Base-by-base conservation (phyloP, 2,888 invertebrate genomes). In the Drosophila suboccidentalis region DNA sequence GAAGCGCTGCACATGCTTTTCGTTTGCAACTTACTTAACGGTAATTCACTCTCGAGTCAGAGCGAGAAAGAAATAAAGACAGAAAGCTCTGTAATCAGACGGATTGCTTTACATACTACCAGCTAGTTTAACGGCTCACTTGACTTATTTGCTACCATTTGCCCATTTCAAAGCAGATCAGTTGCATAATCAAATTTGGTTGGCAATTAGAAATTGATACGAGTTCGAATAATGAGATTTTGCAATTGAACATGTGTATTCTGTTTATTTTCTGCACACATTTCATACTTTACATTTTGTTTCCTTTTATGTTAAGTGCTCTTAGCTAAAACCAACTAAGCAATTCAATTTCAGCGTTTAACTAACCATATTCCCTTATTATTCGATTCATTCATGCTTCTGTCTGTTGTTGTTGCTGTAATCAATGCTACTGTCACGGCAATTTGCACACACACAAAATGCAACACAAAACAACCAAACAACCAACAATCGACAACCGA, bases 391-490 rank as follows among this genome's bases (percentile, higher is more conserved):
- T 74, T 69, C 49, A 58, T 50, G 10, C 15, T 10, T 6, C 44
- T 32, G 19, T 10, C 13, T 29, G 34, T 41, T 53, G 63, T 47
- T 67, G 50, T 41, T 71, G 78, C 54, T 82, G 87, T 89, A 90
- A 83, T 88, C 86, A 89, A 88, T 82, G 86, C 80, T 75, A 85
- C 88, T 87, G 85, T 89, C 86, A 87, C 81, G 86, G 77, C 89
- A 90, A 90, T 87, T 87, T 87, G 89, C 86, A 76, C 90, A 88
- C 81, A 83, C 90, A 86, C 89, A 88, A 87, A 77, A 84, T 90
- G 85, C 84, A 84, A 87, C 73, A 71, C 75, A 87, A 76, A 67
- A 84, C 75, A 79, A 76, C 51, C 77, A 63, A 53, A 50, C 80
- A 66, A 19, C 8, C 81, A 79, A 79, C 69, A 36, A 50, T 22